Evolutionary conservation across 2,113 vertebrate species (phyloP), one percentile per base, ranked within the genome.

Genomic region (Lasiurus cinereus): DNA sequence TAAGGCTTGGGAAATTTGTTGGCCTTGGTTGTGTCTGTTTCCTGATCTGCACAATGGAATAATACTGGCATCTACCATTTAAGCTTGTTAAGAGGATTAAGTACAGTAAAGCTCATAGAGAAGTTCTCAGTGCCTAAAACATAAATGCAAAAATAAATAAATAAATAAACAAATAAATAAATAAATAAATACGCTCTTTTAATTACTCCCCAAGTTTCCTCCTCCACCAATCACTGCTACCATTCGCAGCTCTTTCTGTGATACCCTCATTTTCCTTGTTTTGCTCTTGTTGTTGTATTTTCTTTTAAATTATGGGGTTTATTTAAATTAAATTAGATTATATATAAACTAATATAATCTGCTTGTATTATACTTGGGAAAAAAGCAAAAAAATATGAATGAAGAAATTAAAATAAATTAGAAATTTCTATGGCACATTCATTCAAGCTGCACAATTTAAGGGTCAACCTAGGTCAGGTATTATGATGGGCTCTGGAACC

Each of bases 291-390:
- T 64, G 5, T 82, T 62, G 59, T 27, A 62, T 56, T 84, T 83
- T 83, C 27, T 88, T 94, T 96, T 76, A 94, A 90, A 80, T 80
- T 62, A 54, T 70, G 1, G 5, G 27, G 14, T 52, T 79, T 73
- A 39, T 90, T 62, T 62, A 27, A 62, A 62, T 62, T 56, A 21
- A 19, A 21, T 21, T 50, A 50, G 14, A 50, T 50, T 70, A 87
- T 7, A 54, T 54, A 56, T 8, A 22, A 22, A 59, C 56, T 24
- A 24, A 80, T 52, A 64, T 70, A 52, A 59, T 14, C 33, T 94
- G 52, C n/a, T 73, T 93, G 2, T 48, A 84, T 59, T 48, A 92
- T 83, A 69, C 31, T 77, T n/a, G 9, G 2, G 0, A 18, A 33
- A 76, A 78, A 90, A 52, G 16, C 7, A 80, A 50, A 91, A 91